Conservation (phyloP, 2,797 vertebrate genomes). For the Gallinago nigripennis region DNA sequence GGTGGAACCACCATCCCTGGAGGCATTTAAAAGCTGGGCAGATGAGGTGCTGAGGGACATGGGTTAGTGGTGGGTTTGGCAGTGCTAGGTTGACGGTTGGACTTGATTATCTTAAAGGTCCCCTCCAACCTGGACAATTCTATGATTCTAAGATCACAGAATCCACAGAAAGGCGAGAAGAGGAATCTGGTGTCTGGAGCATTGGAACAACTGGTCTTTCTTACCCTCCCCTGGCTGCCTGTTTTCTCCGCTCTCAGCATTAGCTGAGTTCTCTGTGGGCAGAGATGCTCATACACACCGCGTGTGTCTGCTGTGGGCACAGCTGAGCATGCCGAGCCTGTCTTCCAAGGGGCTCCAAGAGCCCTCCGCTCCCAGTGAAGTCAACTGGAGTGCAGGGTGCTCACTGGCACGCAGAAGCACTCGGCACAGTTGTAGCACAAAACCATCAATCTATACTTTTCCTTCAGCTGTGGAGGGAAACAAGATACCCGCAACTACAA, state of each 20-base stretch:
- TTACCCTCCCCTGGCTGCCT: neutral
- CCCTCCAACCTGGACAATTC: neutral
- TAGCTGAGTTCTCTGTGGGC: neutral
- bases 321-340: neutral
- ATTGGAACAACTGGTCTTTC: neutral
- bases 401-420: neutral
- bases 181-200: neutral
- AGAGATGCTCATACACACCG: neutral
- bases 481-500: neutral
- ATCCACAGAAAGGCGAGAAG: neutral
- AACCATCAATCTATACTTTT: neutral
- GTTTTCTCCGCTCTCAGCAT: neutral
- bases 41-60: too few species aligned
- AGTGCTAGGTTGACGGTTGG: too few species aligned
- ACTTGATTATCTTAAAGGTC: neutral
- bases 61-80: too few species aligned
- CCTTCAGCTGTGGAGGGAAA: neutral
- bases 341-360: neutral
- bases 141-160: neutral
- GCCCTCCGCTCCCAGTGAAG: neutral
- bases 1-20: too few species aligned
- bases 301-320: neutral
- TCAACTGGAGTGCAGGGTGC: neutral
- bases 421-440: neutral
- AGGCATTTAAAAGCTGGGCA: too few species aligned